Evolutionary conservation across 2,113 vertebrate genomes (phyloP), one percentile per base, ranked within the genome.

Genomic region (Laticauda laticaudata): DNA sequence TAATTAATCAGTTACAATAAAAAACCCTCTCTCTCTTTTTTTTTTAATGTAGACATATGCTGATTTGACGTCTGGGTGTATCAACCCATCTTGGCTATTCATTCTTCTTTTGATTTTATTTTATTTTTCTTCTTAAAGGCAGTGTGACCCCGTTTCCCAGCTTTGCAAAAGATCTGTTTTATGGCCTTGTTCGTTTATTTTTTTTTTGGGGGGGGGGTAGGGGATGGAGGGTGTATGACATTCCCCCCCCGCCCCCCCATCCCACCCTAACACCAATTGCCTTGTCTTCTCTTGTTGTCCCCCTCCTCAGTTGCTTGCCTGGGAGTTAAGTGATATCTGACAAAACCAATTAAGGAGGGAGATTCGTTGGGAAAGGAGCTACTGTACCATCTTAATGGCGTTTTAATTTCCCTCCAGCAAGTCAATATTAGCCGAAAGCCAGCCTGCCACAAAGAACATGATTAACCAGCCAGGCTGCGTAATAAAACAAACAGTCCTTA

Each of bases 391-490:
- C 94, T 97, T 98, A 98, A 98, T 97, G 97, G 97, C 97, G 97
- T 97, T 98, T 98, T 98, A 97, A 98, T 98, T 98, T 97, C 97
- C 97, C 97, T 56, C 2, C 91, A 93, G 97, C 95, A 94, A 98
- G 97, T 95, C 97, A 97, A 98, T 96, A 96, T 97, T 97, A 96
- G 95, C 94, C 96, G 95, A 95, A 97, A 97, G 96, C 95, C 93
- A 95, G 95, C 5, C n/a, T 75, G n/a, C n/a, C 64, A 34, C 64
- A 34, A 75, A 75, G 64, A 75, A 75, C 64, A 75, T 18, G 64
- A 75, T 75, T 75, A 95, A 95, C 90, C 24, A 51, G 85, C 81
- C 94, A 4, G 92, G 93, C 88, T 39, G 3, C 53, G 61, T 3
- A 61, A 64, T 86, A 53, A 61, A 23, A 26, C 54, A 20, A 26